Evolutionary conservation across 2,113 vertebrate species (phyloP).

Genomic region (Actinemys pallida): DNA sequence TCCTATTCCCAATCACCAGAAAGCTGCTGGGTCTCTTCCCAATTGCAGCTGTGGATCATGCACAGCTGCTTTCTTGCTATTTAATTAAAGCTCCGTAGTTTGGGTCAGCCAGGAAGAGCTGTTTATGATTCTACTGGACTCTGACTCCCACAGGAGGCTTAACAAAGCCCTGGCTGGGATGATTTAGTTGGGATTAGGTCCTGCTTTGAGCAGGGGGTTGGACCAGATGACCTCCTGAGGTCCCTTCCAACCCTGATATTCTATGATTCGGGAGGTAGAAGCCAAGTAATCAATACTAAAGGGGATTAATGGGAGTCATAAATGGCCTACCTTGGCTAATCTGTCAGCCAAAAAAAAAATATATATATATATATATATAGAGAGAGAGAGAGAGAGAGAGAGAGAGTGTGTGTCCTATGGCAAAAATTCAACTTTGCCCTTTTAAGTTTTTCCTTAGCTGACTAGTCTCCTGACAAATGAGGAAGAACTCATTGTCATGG

Average conservation of each 20-base stretch:
- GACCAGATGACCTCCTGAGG: too few species aligned
- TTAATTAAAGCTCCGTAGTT: background rate
- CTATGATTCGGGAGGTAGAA: background rate
- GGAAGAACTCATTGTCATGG: background rate
- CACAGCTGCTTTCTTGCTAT: background rate
- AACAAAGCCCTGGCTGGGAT: too few species aligned
- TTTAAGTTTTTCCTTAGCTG: background rate
- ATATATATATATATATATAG: too few species aligned
- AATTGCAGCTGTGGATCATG: background rate
- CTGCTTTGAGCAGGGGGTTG: too few species aligned
- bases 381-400: too few species aligned
- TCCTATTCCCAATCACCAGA: background rate
- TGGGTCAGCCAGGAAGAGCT: background rate
- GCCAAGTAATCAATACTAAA: background rate
- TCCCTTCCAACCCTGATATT: too few species aligned
- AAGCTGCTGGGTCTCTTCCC: background rate
- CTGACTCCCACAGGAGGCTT: background rate
- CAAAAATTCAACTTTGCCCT: background rate
- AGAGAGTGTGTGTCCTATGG: background rate
- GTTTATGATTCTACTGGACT: background rate
- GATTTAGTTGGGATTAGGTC: too few species aligned
- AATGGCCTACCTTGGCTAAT: rapidly evolving
- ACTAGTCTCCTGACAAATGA: background rate
- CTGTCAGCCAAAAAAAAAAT: background rate
- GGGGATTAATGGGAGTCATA: background rate